Evolutionary conservation across 2,113 vertebrate species (phyloP).

Genomic region (Antechinus stuartii): DNA sequence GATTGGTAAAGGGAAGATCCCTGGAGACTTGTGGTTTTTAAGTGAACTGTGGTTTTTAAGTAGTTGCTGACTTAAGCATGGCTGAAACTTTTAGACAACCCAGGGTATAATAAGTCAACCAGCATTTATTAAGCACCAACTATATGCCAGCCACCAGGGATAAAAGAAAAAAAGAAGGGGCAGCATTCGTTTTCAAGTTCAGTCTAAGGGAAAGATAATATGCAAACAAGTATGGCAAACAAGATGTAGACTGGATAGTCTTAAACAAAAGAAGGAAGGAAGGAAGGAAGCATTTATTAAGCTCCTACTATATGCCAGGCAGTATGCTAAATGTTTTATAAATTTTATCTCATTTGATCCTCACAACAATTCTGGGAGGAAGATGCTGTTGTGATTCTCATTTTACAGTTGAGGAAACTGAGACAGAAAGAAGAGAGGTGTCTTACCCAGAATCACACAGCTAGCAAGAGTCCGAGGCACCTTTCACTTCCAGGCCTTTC

Average conservation of each 20-base stretch:
- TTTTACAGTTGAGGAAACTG: background rate
- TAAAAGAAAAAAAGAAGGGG: too few species aligned
- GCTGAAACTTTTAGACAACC: background rate
- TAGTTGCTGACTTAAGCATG: background rate
- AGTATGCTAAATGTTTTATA: background rate
- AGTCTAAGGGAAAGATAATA: background rate
- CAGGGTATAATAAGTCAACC: background rate
- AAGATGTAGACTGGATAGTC: background rate
- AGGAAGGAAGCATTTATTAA: background rate
- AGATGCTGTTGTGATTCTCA: background rate
- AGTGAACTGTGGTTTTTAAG: too few species aligned
- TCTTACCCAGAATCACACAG: background rate
- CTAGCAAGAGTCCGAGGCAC: background rate
- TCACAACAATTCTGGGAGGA: background rate
- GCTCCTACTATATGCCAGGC: background rate
- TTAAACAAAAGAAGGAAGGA: background rate
- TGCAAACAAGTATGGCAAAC: background rate
- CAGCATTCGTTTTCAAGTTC: background rate
- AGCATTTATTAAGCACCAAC: background rate
- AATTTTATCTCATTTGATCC: background rate
- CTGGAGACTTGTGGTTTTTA: too few species aligned
- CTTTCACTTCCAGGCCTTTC: background rate
- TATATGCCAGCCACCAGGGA: background rate
- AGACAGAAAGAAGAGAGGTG: background rate
- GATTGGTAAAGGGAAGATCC: background rate